Evolutionary conservation across 2,113 vertebrate genomes (phyloP).

Genomic region (Urocitellus parryii): DNA sequence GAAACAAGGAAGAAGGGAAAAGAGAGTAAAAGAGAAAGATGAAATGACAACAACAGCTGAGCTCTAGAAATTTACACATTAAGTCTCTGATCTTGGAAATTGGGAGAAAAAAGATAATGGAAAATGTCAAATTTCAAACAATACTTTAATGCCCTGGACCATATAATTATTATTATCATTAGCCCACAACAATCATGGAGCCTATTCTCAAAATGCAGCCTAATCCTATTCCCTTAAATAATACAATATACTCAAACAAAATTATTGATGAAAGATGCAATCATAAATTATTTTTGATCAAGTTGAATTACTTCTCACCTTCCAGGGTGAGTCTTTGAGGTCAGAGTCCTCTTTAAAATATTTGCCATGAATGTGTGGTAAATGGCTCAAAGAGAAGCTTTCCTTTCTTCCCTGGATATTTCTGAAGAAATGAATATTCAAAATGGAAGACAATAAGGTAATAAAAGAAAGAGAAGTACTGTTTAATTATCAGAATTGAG

Average conservation of each 20-base stretch:
- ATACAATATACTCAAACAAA: slow-evolving; percentile 30
- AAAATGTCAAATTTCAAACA: not conserved
- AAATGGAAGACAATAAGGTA: not conserved
- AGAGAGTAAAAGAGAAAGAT: not conserved
- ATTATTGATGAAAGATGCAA: not conserved
- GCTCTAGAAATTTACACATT: not conserved
- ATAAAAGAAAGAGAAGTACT: slow-evolving; percentile 22
- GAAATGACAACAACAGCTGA: not conserved
- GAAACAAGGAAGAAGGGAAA: not conserved
- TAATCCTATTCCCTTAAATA: not conserved
- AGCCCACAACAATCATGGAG: not conserved
- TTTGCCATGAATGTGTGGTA: not conserved
- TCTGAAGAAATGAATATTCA: slow-evolving; percentile 37
- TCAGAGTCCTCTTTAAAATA: not conserved
- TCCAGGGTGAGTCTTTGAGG: not conserved
- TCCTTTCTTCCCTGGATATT: not conserved
- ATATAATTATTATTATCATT: not conserved
- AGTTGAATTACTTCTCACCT: not conserved
- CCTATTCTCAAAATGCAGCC: not conserved
- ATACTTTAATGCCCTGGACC: not conserved
- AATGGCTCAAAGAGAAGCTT: not conserved
- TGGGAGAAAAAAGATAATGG: not conserved
- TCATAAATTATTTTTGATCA: slow-evolving; percentile 26
- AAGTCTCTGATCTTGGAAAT: slow-evolving; percentile 36
- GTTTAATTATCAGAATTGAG: not conserved